Conservation (phyloP, 2,797 vertebrate genomes). For the Philypnodon macrostomus region DNA sequence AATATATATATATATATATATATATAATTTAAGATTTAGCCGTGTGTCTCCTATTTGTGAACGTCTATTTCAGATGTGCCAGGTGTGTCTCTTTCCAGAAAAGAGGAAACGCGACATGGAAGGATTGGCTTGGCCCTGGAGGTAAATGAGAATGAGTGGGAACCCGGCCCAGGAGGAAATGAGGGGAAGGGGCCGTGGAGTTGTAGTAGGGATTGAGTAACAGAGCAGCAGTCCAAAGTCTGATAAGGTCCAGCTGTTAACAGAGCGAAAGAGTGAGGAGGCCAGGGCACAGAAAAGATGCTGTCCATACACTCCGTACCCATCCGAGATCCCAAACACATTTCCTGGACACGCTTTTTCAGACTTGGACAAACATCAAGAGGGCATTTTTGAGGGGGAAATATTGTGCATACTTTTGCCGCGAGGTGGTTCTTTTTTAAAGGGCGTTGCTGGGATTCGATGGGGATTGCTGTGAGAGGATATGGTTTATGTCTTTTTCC, state of each 20-base stretch:
- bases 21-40: too few relatives aligned
- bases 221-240: conserved; percentile 50
- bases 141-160: conserved; percentile 45
- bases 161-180: conserved; percentile 57
- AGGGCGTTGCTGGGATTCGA: conserved; percentile 47
- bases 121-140: conserved; percentile 28
- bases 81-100: conserved; percentile 16
- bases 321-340: conserved; percentile 6
- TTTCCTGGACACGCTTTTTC: conserved; percentile 23
- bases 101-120: conserved; percentile 6
- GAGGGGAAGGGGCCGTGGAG: conserved; percentile 42
- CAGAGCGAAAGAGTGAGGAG: conserved; percentile 11
- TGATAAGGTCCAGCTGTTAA: conserved; percentile 77
- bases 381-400: conserved; percentile 40
- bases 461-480: conserved; percentile 44
- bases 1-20: too few relatives aligned
- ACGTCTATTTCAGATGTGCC: neutral
- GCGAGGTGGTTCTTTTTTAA: conserved; percentile 61
- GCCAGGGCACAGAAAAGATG: conserved; percentile 8
- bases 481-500: conserved; percentile 57
- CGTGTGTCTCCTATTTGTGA: too few relatives aligned
- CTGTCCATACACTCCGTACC: conserved; percentile 31
- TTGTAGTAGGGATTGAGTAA: conserved; percentile 53
- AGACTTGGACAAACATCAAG: conserved; percentile 22
- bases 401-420: conserved; percentile 35